Evolutionary conservation across 2,888 invertebrate genomes (phyloP), one percentile per base, ranked within the genome.

Genomic region (Heterodera filipjevi): DNA sequence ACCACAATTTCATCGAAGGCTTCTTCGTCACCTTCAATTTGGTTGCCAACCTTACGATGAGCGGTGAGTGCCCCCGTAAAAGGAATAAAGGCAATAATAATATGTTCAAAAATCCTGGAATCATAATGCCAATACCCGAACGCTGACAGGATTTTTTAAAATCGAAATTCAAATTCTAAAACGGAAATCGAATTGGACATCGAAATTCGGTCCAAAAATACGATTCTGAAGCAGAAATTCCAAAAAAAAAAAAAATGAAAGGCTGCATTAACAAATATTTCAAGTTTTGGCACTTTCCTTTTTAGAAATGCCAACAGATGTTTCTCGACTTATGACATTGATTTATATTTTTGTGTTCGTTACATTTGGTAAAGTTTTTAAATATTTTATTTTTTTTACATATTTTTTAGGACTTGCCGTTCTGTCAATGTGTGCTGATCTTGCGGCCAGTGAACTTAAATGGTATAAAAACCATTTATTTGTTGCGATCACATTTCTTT

Each of bases 41-140:
- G 78, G 88, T 89, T 12, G 89, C 89, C 12, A 89, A 89, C 80
- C 81, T 89, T 80, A 89, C 89, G 39, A 89, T 89, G 89, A 86
- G 86, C 74, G 89, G 89, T 59, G n/a, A 59, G 3, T 59, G 59
- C n/a, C n/a, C n/a, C n/a, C n/a, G n/a, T n/a, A n/a, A n/a, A n/a
- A n/a, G n/a, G n/a, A n/a, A n/a, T n/a, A n/a, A n/a, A n/a, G n/a
- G n/a, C n/a, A n/a, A n/a, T n/a, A n/a, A n/a, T n/a, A n/a, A n/a
- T n/a, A n/a, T n/a, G n/a, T n/a, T n/a, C n/a, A n/a, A n/a, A n/a
- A n/a, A n/a, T n/a, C n/a, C n/a, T n/a, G n/a, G n/a, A n/a, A n/a
- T n/a, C n/a, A n/a, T n/a, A n/a, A n/a, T n/a, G n/a, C n/a, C n/a
- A n/a, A n/a, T n/a, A n/a, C n/a, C n/a, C n/a, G n/a, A n/a, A n/a